Base-by-base conservation (phyloP, 2,888 invertebrate genomes). In the Papilio gigon region DNA sequence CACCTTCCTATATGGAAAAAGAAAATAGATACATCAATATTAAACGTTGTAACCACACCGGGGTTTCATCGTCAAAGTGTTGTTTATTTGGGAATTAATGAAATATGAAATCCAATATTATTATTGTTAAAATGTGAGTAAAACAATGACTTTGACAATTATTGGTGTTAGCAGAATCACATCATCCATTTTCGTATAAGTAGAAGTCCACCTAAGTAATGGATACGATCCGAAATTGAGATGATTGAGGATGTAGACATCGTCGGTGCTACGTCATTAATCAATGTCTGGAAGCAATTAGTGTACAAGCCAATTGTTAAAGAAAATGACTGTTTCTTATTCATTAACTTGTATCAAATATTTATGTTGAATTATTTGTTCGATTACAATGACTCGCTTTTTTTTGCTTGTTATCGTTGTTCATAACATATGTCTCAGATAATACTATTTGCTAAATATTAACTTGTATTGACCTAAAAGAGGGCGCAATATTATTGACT, bases 1-100 rank as follows among this genome's bases (percentile, higher is more conserved):
- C 91, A 17, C 90, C 89, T 65, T 92, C 91, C 91, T 92, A 72
- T 5, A 20, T 62, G 72, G 6, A 77, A 75, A 27, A 25, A 9
- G 6, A n/a, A 66, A 35, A 35, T 25, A 59, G 25, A 60, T 40
- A 33, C 8, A 14, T 2, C 37, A 42, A 67, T 50, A 37, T n/a
- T 56, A 25, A 65, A 40, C 12, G 27, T 56, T 53, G 22, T 17
- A 47, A 66, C n/a, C n/a, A n/a, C 5, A 35, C 5, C 35, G 8
- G 8, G 8, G 8, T 35, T 35, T 9, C 8, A 4, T 6, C 33
- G 11, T 35, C 11, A 11, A 35, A 35, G 11, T 11, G 9, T 35
- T 11, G 33, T 6, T 35, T 35, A 35, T 11, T 11, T 35, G 33
- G 8, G 11, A 35, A 11, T 35, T 8, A 6, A 35, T 8, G 9